A percentile compares a stretch with the other conserved stretches of the same genome.
phyloP scores from a whole-genome alignment of 2,113 vertebrate species.

The Cyprinus carpio region DNA sequence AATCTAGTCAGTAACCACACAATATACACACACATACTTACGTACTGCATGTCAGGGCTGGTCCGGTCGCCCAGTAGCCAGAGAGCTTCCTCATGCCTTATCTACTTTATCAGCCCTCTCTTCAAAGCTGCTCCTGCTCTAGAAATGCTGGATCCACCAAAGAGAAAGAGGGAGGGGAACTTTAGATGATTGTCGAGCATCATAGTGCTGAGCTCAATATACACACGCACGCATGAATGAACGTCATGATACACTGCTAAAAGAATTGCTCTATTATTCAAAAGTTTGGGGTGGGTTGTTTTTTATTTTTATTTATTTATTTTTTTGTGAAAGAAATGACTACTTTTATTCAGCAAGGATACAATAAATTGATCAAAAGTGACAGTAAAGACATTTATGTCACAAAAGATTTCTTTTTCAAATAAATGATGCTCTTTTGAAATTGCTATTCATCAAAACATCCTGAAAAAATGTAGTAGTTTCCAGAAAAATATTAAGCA shows the following conservation, averaged over 20 bases:
- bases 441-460: too few species aligned
- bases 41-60: constrained; percentile 51
- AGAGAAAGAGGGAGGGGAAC: not conserved
- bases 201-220: constrained; percentile 17
- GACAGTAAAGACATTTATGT: too few species aligned
- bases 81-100: constrained; percentile 55
- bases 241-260: not conserved
- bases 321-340: too few species aligned
- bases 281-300: not conserved
- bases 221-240: not conserved
- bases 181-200: constrained; percentile 16
- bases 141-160: constrained; percentile 20
- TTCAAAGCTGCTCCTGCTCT: constrained; percentile 50
- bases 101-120: constrained; percentile 55
- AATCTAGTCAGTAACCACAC: constrained; percentile 57
- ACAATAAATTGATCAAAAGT: too few species aligned
- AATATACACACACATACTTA: constrained; percentile 54
- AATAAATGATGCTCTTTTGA: too few species aligned
- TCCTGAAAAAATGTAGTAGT: too few species aligned
- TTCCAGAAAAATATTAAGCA: too few species aligned
- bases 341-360: too few species aligned
- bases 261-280: not conserved
- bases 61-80: constrained; percentile 52
- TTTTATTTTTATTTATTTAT: too few species aligned
- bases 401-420: too few species aligned